Evolutionary conservation across 2,113 vertebrate genomes (phyloP).

Genomic region (Caretta caretta): DNA sequence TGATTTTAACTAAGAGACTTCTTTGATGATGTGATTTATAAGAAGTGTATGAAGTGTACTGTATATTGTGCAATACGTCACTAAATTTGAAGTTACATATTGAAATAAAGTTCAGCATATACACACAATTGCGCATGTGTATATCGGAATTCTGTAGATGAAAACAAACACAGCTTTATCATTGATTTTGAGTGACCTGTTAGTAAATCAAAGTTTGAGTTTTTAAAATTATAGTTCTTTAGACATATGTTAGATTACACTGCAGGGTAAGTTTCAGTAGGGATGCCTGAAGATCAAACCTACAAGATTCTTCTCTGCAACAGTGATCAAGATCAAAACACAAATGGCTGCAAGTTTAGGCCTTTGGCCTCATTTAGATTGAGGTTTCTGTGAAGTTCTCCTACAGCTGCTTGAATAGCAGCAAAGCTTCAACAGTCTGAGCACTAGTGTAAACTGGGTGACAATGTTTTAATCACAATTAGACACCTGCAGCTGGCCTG

Average conservation of each 20-base stretch:
- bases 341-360: neutral
- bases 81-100: neutral
- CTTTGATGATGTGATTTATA: neutral
- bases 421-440: neutral
- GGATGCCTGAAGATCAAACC: neutral
- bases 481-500: neutral
- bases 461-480: neutral
- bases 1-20: neutral
- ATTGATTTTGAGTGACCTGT: neutral
- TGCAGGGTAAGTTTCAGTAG: neutral
- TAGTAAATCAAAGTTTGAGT: neutral
- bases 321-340: neutral
- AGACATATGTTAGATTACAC: neutral
- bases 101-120: neutral
- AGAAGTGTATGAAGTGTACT: neutral
- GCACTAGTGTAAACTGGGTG: neutral
- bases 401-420: neutral
- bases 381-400: neutral
- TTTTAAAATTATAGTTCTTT: neutral
- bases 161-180: neutral
- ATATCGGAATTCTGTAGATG: neutral
- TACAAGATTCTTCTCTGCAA: neutral
- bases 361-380: neutral
- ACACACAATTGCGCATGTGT: neutral
- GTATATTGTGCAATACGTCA: neutral